phyloP scores from a whole-genome alignment of 2,113 vertebrate genomes.

The Larimichthys crocea region DNA sequence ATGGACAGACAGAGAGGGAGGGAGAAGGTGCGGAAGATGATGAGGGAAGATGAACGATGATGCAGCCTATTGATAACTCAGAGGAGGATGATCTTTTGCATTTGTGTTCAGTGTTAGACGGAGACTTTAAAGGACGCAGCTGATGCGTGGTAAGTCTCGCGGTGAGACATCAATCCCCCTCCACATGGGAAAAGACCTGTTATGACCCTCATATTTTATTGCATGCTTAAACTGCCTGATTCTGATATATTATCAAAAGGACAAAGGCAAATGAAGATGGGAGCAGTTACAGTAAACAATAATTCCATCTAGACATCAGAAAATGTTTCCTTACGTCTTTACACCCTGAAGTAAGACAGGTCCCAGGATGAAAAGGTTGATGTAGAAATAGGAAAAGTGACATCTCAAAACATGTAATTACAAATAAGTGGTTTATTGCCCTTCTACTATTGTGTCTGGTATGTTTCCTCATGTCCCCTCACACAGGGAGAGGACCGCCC shows the following conservation, averaged over 20 bases:
- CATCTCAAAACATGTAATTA: constrained; percentile 38
- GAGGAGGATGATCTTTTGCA: constrained; percentile 54
- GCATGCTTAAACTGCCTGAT: background rate
- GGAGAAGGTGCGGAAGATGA: constrained; percentile 75
- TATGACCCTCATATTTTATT: background rate
- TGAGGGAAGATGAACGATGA: constrained; percentile 74
- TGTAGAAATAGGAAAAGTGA: background rate
- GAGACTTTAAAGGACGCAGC: constrained; percentile 42
- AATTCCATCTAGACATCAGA: constrained; percentile 1
- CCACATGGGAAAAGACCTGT: background rate
- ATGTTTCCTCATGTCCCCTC: constrained; percentile 5
- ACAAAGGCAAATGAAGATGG: constrained; percentile 54
- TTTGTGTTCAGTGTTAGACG: constrained; percentile 56
- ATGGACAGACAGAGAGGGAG: constrained; percentile 74
- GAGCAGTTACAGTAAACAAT: background rate
- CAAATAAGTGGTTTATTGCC: constrained; percentile 58
- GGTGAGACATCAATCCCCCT: background rate
- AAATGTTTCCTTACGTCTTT: constrained; percentile 11
- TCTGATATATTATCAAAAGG: constrained; percentile 31
- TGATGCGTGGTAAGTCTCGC: constrained; percentile 18
- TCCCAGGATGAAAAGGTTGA: background rate
- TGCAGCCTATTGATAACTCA: constrained; percentile 72
- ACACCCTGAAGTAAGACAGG: background rate
- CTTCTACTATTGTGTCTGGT: constrained; percentile 50
- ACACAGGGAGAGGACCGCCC: constrained; percentile 52